Conservation (phyloP, 2,797 vertebrate species). For the Dryobates pubescens region DNA sequence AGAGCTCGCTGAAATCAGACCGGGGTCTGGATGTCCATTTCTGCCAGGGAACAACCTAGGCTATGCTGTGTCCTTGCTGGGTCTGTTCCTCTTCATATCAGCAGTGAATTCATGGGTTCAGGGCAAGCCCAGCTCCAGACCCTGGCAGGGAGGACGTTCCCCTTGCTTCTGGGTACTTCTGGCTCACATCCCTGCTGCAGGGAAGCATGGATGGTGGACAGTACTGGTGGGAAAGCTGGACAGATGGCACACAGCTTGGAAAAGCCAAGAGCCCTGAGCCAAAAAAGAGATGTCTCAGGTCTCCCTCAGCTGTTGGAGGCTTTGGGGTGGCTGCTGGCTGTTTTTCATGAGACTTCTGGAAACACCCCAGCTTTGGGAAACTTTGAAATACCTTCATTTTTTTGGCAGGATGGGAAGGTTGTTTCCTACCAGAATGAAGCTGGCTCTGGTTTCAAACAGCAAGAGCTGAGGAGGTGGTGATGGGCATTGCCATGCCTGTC, state of each 20-base stretch:
- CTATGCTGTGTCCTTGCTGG: not conserved
- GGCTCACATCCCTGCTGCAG: not conserved
- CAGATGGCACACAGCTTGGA: not conserved
- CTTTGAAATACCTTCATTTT: conserved; percentile 55
- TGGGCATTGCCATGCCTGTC: conserved; percentile 5
- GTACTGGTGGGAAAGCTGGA: not conserved
- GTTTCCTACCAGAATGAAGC: conserved; percentile 45
- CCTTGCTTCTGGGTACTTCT: not conserved
- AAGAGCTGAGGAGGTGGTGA: not conserved
- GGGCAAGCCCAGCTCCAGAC: not conserved
- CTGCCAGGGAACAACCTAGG: not conserved
- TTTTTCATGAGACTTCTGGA: conserved; percentile 52
- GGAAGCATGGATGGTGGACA: not conserved
- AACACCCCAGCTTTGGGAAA: conserved; percentile 41
- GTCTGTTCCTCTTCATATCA: not conserved
- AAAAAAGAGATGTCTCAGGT: not conserved
- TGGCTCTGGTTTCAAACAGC: conserved; percentile 30
- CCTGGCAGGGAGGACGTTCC: not conserved
- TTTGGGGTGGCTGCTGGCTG: conserved; percentile 34
- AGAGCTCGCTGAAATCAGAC: not conserved
- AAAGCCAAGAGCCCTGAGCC: not conserved
- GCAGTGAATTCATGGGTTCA: not conserved
- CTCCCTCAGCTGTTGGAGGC: not conserved
- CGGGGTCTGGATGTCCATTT: not conserved
- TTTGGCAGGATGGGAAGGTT: conserved; percentile 47